Evolutionary conservation across 1,140 invertebrate genomes (phyloP), one percentile per base, ranked within the genome.

Genomic region (Phymorhynchus buccinoides): DNA sequence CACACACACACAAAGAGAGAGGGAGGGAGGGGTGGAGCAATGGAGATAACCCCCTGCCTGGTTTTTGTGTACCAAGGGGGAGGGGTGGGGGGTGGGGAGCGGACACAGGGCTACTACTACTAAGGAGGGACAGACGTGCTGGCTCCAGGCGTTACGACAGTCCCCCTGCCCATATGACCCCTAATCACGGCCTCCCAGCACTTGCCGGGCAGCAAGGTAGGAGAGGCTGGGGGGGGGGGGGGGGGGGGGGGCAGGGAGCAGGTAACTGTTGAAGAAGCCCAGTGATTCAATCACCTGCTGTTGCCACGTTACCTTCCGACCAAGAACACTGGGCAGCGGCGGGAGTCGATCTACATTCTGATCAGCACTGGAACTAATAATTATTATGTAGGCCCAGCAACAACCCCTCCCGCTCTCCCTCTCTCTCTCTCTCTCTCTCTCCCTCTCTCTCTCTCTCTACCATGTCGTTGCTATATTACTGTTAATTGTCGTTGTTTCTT

Each of bases 71-170:
- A 37, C 32, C 32, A 14, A 42, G 37, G 27, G 73, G 73, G 37
- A 37, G 73, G 6, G 73, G 16, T 39, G 27, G 73, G 73, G 37
- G 73, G 73, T 18, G 73, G 16, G 3, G 14, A 41, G 73, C 42
- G 73, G 73, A 75, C 73, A 75, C 35, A 41, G 14, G 35, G 73
- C 37, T 75, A 18, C 9, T 41, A n/a, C n/a, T n/a, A n/a, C n/a
- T n/a, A n/a, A n/a, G n/a, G n/a, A n/a, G n/a, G 35, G 18, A 9
- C 37, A 27, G 73, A 75, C 73, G 14, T 35, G 32, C 73, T 41
- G 37, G 35, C 73, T 75, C 73, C 73, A 41, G 6, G 73, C 73
- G 35, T 75, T 75, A 75, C 37, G 73, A 22, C 73, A 27, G 27
- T 73, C 27, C 16, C 37, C 14, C 73, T 41, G 41, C n/a, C 56